Percentiles rank a stretch among this genome's conserved stretches.
Conservation (phyloP, 2,888 invertebrate species). For the Subacronicta megacephala region DNA sequence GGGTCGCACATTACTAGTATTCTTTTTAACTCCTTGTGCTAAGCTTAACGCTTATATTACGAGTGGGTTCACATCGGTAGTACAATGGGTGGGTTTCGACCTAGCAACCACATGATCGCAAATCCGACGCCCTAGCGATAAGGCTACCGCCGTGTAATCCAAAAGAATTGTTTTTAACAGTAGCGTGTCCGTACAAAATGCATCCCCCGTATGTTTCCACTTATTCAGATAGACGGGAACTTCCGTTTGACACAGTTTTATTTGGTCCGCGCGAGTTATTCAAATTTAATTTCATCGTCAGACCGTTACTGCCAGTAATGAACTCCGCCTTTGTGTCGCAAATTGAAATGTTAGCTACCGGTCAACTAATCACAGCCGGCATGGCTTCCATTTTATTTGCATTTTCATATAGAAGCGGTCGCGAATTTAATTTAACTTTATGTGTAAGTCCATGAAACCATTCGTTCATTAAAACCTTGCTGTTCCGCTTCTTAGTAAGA, state of each 20-base stretch:
- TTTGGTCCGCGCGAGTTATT: slow-evolving; percentile 34
- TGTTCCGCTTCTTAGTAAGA: no score
- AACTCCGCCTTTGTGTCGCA: slow-evolving; percentile 32
- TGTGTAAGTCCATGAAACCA: neutral
- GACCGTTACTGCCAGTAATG: slow-evolving; percentile 29
- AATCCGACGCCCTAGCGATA: no score
- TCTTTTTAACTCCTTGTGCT: no score
- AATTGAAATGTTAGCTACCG: slow-evolving; percentile 47
- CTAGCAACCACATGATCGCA: no score
- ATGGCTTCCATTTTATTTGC: slow-evolving; percentile 5
- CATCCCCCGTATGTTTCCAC: slow-evolving; percentile 9
- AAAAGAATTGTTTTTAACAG: no score
- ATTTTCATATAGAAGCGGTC: slow-evolving; percentile 2
- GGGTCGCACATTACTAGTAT: no score
- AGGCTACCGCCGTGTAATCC: no score
- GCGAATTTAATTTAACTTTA: neutral
- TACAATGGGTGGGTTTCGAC: no score
- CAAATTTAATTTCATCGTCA: slow-evolving; percentile 40
- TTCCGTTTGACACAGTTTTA: slow-evolving; percentile 19
- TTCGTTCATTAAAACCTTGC: neutral
- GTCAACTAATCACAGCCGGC: slow-evolving; percentile 17
- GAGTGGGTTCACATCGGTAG: no score
- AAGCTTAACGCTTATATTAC: no score
- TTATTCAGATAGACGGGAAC: neutral
- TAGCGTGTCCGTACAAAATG: neutral